Evolutionary conservation across 2,113 vertebrate genomes (phyloP), one percentile per base, ranked within the genome.

Genomic region (Burhinus oedicnemus): DNA sequence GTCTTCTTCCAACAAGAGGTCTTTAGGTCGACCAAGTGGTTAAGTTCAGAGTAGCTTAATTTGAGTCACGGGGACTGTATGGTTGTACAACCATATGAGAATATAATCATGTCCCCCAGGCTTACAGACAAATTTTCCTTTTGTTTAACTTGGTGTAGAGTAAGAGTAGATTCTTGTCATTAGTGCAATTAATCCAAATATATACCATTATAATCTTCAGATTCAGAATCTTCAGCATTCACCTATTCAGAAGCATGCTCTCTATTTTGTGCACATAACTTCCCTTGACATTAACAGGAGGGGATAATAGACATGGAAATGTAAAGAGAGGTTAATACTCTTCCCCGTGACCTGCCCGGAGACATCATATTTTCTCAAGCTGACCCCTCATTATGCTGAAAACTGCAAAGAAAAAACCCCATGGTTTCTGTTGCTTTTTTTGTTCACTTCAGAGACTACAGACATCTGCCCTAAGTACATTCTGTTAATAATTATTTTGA

Each of bases 271-370:
- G 85, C 80, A 88, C 80, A 81, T 95, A 93, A 96, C 96, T 97
- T 95, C 90, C 66, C 81, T 97, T 97, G 95, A 95, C 92, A 89
- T 83, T 96, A 95, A 91, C 85, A 96, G 77, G 80, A 96, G 87
- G 87, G 71, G 87, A 95, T 93, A 96, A 96, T 93, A 96, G 89
- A 96, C 93, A 90, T 82, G 94, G 87, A 95, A 96, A 95, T 95
- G 91, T 96, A 97, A 97, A 97, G 92, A 93, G 70, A 95, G 60
- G 80, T 97, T 97, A 98, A 97, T 98, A 96, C 84, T 97, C 80
- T 95, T 95, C 76, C 80, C 77, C 3, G 5, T 93, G 95, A 97
- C 94, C 95, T 95, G 96, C 83, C 52, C 51, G 79, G 70, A 91
- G 94, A 83, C 80, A 85, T 81, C 58, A 78, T 95, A 91, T 95